Evolutionary conservation across 2,113 vertebrate genomes (phyloP), one percentile per base, ranked within the genome.

Genomic region (Verasper variegatus): DNA sequence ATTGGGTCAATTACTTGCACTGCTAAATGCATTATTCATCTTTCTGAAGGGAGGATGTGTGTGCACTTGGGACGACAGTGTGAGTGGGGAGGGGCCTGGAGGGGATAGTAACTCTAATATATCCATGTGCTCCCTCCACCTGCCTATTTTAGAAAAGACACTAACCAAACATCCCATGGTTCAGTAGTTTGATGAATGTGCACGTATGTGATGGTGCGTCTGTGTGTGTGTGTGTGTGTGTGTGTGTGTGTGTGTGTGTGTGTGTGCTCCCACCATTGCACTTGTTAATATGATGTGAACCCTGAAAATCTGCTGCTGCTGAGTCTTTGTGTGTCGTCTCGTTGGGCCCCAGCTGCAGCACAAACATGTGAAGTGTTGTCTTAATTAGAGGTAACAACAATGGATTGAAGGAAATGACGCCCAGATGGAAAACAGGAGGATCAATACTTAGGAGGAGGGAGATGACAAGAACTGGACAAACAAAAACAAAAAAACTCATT

Each of bases 11-110:
- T 88, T 89, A 75, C 68, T 73, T 62, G 47, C 59, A 67, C 68
- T 52, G 70, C 64, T 64, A 64, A 83, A 85, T 85, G 73, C 74
- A 82, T 91, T 82, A 82, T 89, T 90, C 77, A 91, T 89, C 23
- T 71, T 24, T 63, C 55, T 72, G 52, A 57, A 73, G 59, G 49
- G 45, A 57, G 23, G 3, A 40, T 15, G 55, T 59, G 67, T 77
- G 71, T 69, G 52, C 26, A 57, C 7, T 67, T 15, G 7, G 27
- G 51, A 26, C 27, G 11, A 47, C 7, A 20, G 45, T 20, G 45
- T 73, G 47, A 18, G 21, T 26, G 35, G n/a, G 62, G 27, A n/a
- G 42, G 82, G 27, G 78, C 31, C 2, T 71, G 60, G n/a, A 60
- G 20, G 11, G 18, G 63, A 64, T 55, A 6, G 21, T n/a, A 61